phyloP scores from a whole-genome alignment of 1,140 invertebrate species.

The Drosophila repleta region DNA sequence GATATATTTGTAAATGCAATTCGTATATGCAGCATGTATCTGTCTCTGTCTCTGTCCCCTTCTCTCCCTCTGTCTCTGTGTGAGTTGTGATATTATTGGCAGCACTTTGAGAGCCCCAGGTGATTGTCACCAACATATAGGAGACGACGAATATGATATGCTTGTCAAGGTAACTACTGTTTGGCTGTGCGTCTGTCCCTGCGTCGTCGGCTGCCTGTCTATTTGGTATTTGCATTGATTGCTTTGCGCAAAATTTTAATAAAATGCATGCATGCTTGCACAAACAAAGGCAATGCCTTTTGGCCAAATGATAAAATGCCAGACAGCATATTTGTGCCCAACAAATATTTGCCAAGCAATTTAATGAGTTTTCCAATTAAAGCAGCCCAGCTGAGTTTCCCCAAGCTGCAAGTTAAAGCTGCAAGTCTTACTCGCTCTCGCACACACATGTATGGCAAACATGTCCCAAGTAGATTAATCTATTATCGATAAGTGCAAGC shows the following conservation, averaged over 20 bases:
- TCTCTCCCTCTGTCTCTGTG: slow-evolving; percentile 1
- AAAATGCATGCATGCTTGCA: slow-evolving; percentile 64
- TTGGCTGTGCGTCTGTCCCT: slow-evolving; percentile 7
- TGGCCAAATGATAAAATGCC: slow-evolving; percentile 37
- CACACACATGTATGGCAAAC: slow-evolving; percentile 60
- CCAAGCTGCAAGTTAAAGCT: slow-evolving; percentile 1
- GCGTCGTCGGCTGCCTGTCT: slow-evolving; percentile 25
- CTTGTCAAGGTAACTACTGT: slow-evolving; percentile 65
- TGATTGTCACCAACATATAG: slow-evolving; percentile 72
- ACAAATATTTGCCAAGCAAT: slow-evolving; percentile 59
- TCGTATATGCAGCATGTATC: slow-evolving; percentile 5
- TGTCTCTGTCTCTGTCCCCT: neutral
- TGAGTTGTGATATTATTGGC: slow-evolving; percentile 66
- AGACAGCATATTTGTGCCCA: slow-evolving; percentile 44
- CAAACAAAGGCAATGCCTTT: slow-evolving; percentile 60
- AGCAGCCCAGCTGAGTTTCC: neutral
- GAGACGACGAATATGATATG: slow-evolving; percentile 70
- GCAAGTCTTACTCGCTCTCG: neutral
- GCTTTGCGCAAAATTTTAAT: slow-evolving; percentile 64
- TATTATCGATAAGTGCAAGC: slow-evolving; percentile 83
- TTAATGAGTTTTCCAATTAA: slow-evolving; percentile 55
- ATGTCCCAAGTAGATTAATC: slow-evolving; percentile 83
- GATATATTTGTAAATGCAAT: slow-evolving; percentile 6
- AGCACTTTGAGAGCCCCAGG: slow-evolving; percentile 68
- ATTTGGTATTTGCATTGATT: slow-evolving; percentile 47